Base-by-base conservation (phyloP, 2,797 vertebrate genomes). In the Novumbra hubbsi region DNA sequence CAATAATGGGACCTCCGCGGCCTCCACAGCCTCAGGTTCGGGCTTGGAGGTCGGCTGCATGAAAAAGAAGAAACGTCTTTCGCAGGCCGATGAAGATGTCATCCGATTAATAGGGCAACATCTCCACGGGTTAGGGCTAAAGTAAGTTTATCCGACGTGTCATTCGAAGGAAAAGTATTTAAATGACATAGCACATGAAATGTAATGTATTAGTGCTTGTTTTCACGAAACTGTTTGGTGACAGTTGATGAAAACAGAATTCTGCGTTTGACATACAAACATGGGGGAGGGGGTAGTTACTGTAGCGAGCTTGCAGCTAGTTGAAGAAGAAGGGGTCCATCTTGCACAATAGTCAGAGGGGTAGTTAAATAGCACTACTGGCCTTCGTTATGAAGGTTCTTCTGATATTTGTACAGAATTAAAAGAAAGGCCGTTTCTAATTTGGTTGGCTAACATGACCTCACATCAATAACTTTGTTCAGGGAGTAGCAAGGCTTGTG, bases 91-190 rank as follows among this genome's bases (percentile, higher is more conserved):
- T 76, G 97, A 99, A 92, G 98, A 99, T 92, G 96, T 98, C 90
- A 98, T 99, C 88, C 94, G 98, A 88, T 95, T 99, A 81, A 98
- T 99, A 91, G 98, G 98, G 84, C 98, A 99, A 92, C 98, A 99
- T 94, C 95, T 99, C 74, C 95, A 98, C 84, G 96, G 97, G 84
- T 91, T 99, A 75, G 98, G 98, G 88, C 95, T 99, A 76, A 97
- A 98, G 98, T 99, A 96, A 98, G 98, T 97, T 84, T 80, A 84
- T 77, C 71, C 70, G 73, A 41, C 69, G 76, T 88, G 87, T 82
- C 82, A 88, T 73, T 86, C 34, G 57, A 66, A 48, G 64, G 70
- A 70, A 79, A 77, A 38, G 38, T 12, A 8, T 28, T 55, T 74
- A 78, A 24, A n/a, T 19, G 32, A 41, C 1, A 45, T 70, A 63